A percentile compares a stretch with the other conserved stretches of the same genome.
Conservation (phyloP, 2,113 vertebrate genomes). For the Grammomys dolichurus region DNA sequence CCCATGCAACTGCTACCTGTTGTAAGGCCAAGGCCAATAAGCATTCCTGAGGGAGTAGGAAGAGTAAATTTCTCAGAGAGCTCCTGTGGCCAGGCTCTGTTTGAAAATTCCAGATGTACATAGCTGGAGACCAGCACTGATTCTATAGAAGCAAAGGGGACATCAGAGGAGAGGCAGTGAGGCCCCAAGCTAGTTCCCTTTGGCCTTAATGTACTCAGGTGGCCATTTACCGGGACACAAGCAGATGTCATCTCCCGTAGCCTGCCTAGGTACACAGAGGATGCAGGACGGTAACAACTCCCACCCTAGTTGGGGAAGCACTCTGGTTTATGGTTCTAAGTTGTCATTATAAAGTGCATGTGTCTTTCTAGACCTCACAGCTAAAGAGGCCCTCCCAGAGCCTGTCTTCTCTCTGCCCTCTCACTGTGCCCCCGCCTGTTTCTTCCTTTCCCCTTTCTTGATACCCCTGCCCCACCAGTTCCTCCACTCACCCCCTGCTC, state of each 20-base stretch:
- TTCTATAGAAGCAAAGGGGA: slow-evolving; percentile 37
- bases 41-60: neutral
- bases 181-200: neutral
- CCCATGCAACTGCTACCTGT: slow-evolving; percentile 62
- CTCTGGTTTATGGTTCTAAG: fast-evolving
- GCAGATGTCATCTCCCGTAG: neutral
- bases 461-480: fast-evolving
- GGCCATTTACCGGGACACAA: neutral
- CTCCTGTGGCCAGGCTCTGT: neutral
- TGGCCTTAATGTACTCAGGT: too few relatives aligned
- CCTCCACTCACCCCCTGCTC: slow-evolving; percentile 65
- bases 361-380: neutral
- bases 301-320: fast-evolving
- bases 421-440: neutral
- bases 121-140: slow-evolving; percentile 24
- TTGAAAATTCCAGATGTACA: slow-evolving; percentile 48
- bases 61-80: neutral
- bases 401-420: neutral
- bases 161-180: neutral
- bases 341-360: neutral
- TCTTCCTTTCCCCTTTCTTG: neutral
- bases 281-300: neutral
- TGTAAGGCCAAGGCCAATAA: slow-evolving; percentile 68
- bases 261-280: neutral
- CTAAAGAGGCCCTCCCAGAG: neutral